Conservation (phyloP, 2,797 vertebrate genomes). For the Morelia viridis region DNA sequence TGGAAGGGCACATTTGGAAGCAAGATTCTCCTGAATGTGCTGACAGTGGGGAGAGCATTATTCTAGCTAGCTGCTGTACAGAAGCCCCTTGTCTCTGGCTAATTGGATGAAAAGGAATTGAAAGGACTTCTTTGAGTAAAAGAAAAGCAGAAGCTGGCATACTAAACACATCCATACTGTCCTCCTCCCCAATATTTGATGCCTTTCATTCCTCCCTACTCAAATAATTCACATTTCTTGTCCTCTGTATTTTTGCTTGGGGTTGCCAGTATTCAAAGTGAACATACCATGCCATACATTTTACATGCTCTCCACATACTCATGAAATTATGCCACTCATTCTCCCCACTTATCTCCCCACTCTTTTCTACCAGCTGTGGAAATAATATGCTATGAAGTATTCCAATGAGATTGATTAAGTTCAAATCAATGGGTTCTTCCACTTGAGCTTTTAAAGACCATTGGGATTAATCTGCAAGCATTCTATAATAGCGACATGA, state of each 20-base stretch:
- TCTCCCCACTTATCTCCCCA: background rate
- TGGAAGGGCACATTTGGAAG: conserved; percentile 2
- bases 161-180: conserved; percentile 15
- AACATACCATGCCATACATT: background rate
- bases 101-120: conserved; percentile 41
- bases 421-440: background rate
- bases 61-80: conserved; percentile 19
- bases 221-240: conserved; percentile 19
- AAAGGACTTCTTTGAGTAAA: conserved; percentile 29
- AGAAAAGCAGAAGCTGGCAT: conserved; percentile 41
- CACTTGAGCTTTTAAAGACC: background rate
- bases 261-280: background rate
- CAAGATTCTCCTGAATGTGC: background rate
- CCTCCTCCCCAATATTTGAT: background rate
- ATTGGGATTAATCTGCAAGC: background rate
- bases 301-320: background rate
- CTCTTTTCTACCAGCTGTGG: background rate
- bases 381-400: background rate
- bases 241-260: background rate
- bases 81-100: conserved; percentile 48
- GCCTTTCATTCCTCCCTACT: background rate
- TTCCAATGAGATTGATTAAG: background rate
- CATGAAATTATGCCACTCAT: background rate
- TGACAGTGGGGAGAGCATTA: background rate
- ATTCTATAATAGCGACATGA: background rate